Evolutionary conservation across 2,113 vertebrate genomes (phyloP).

Genomic region (Patagioenas fasciata): DNA sequence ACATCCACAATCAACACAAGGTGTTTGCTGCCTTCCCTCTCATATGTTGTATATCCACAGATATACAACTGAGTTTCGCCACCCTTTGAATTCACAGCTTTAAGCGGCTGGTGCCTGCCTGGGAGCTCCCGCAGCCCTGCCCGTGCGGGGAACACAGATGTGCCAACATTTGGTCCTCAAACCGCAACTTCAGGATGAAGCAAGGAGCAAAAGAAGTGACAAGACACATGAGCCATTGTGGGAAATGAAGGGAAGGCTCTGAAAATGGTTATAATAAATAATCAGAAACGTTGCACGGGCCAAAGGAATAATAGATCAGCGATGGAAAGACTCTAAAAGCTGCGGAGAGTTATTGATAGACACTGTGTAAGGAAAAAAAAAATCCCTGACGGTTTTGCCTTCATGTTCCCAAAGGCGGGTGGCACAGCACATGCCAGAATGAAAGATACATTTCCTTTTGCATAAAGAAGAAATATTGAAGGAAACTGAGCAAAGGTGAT

Average conservation of each 20-base stretch:
- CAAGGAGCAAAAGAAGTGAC: conserved; percentile 7
- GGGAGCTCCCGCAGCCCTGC: background rate
- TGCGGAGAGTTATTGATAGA: conserved; percentile 45
- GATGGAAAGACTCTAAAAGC: conserved; percentile 38
- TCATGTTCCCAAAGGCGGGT: background rate
- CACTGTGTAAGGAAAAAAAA: background rate
- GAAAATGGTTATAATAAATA: conserved; percentile 51
- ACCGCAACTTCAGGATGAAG: background rate
- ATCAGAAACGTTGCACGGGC: conserved; percentile 17
- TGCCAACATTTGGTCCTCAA: background rate
- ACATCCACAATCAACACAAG: background rate
- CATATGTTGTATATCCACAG: accelerated
- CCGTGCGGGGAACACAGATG: background rate
- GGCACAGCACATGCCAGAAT: conserved; percentile 12
- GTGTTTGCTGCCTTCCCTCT: background rate
- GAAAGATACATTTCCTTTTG: conserved; percentile 48
- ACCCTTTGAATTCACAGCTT: background rate
- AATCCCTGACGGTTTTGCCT: conserved; percentile 13
- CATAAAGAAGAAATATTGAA: conserved; percentile 56
- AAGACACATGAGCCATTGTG: background rate
- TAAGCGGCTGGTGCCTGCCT: background rate
- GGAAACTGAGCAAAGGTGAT: conserved; percentile 34
- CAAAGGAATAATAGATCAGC: conserved; percentile 56
- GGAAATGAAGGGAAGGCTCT: conserved; percentile 39
- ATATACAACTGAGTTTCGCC: background rate